Conservation (phyloP, 2,888 invertebrate genomes). For the Pristionchus exspectatus region DNA sequence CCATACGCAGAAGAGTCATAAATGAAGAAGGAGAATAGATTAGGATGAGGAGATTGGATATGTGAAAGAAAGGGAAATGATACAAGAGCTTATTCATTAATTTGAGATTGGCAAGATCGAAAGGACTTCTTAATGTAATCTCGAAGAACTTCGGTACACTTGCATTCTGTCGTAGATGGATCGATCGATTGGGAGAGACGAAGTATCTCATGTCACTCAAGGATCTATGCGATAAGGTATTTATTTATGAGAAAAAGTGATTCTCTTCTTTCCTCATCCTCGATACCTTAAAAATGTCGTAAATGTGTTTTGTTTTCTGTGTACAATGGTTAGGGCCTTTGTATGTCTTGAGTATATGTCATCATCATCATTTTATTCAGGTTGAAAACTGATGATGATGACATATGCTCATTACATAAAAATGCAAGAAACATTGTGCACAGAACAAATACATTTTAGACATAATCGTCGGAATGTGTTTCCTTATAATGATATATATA, state of each 20-base stretch:
- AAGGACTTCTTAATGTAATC: slow-evolving; percentile 91
- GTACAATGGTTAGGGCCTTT: no score
- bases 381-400: no score
- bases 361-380: no score
- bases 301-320: no score
- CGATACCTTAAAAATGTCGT: no score
- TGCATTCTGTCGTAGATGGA: slow-evolving; percentile 98
- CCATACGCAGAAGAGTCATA: neutral
- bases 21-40: neutral
- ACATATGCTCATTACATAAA: no score
- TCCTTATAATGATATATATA: slow-evolving; percentile 46
- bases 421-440: no score
- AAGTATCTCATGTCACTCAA: slow-evolving; percentile 99
- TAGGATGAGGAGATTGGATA: neutral
- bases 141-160: slow-evolving; percentile 97
- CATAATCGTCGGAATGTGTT: no score
- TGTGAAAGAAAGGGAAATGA: neutral
- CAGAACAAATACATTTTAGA: no score
- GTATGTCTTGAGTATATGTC: no score
- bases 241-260: no score
- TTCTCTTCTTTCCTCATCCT: no score
- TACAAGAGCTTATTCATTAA: neutral
- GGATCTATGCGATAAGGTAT: slow-evolving; percentile 92
- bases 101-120: slow-evolving; percentile 90
- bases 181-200: slow-evolving; percentile 95